These are phyloP conservation scores for Melanotaenia nigrans DNA, from an alignment of 2,797 vertebrate genomes.

Conservation along the genomic window DNA sequence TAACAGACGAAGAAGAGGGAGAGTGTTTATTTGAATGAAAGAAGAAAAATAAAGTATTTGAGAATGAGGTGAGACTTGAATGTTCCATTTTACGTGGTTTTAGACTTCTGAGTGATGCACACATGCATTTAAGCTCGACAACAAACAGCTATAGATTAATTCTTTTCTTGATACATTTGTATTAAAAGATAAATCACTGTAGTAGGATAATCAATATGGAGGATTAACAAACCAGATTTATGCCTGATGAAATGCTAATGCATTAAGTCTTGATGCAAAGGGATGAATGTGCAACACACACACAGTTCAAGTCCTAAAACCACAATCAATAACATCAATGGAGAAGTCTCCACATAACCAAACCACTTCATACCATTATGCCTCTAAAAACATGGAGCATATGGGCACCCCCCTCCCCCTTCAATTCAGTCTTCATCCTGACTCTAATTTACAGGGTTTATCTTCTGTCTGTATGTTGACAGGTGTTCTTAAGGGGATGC, in stretches of 20 bases:
- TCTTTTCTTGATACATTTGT: conserved; percentile 28
- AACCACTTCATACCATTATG: conserved; percentile 92
- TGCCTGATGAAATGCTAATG: conserved; percentile 86
- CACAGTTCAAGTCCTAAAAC: conserved; percentile 82
- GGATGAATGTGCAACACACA: conserved; percentile 81
- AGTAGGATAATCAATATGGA: conserved; percentile 58
- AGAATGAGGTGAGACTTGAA: conserved; percentile 18
- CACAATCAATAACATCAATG: conserved; percentile 96
- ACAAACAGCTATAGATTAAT: conserved; percentile 1
- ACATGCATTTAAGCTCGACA: background rate
- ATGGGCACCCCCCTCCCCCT: conserved; percentile 70
- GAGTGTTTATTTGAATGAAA: conserved; percentile 43
- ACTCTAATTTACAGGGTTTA: conserved; percentile 91
- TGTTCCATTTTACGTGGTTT: background rate
- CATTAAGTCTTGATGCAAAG: conserved; percentile 85
- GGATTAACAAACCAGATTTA: conserved; percentile 65
- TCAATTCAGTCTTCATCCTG: conserved; percentile 50
- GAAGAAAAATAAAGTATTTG: conserved; percentile 39
- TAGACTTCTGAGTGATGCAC: conserved; percentile 3
- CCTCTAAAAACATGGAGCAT: conserved; percentile 86
- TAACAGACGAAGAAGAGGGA: conserved; percentile 12
- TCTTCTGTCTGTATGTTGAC: conserved; percentile 90
- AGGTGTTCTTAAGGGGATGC: conserved; percentile 92
- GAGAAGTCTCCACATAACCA: conserved; percentile 86
- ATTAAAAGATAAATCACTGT: conserved; percentile 39